Conservation (phyloP, 2,797 vertebrate species). For the Cyclopterus lumpus region DNA sequence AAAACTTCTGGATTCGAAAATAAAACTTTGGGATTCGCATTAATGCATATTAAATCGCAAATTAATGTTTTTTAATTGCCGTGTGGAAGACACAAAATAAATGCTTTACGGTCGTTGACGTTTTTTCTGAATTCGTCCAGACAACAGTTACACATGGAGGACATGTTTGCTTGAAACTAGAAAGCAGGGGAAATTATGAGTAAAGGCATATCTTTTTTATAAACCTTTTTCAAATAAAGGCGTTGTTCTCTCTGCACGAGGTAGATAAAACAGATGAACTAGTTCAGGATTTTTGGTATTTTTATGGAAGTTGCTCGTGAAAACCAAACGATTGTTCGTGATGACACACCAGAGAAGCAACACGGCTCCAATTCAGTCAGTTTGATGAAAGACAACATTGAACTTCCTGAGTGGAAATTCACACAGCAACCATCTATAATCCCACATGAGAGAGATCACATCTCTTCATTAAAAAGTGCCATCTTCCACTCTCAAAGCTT, state of each 20-base stretch:
- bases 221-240: background rate
- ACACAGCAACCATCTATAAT: slow-evolving; percentile 39
- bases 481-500: slow-evolving; percentile 50
- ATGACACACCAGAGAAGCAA: background rate
- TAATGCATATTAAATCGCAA: background rate
- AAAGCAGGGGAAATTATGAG: background rate
- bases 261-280: background rate
- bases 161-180: background rate
- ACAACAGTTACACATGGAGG: background rate
- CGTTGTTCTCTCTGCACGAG: background rate
- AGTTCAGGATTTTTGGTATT: background rate
- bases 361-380: slow-evolving; percentile 3
- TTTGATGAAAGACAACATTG: slow-evolving; percentile 47
- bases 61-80: no score
- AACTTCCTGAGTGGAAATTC: slow-evolving; percentile 62
- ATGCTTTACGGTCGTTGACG: background rate
- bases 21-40: background rate
- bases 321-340: background rate
- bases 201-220: background rate
- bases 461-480: slow-evolving; percentile 37
- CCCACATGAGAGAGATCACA: slow-evolving; percentile 31
- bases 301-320: background rate
- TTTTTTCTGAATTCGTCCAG: background rate
- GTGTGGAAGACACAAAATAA: background rate
- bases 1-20: background rate